Base-by-base conservation (phyloP, 2,113 vertebrate genomes). In the Podarcis muralis region DNA sequence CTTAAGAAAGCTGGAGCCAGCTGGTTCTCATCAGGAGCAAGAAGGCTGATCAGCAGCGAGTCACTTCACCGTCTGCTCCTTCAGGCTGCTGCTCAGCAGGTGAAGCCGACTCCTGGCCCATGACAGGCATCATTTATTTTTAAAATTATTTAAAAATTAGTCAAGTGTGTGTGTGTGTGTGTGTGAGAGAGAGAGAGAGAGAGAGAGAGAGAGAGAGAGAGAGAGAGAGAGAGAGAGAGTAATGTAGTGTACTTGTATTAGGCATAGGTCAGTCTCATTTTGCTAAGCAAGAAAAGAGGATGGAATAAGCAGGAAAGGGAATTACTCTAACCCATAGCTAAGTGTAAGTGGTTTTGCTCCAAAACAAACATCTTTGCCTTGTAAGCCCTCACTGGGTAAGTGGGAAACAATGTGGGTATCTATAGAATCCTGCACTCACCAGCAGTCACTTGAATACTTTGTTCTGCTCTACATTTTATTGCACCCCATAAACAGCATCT, bases 381-480 rank as follows among this genome's bases (percentile, higher is more conserved):
- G 85, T 86, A 53, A 78, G 62, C 25, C 13, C 59, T 78, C 43
- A 78, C 27, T 1, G 37, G 37, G 27, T 85, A 40, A 76, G 35
- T 77, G 84, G 84, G 3, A 9, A n/a, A 68, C 57, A 83, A 82
- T 15, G 62, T 1, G 81, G 9, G 68, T 87, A n/a, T 69, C 87
- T 87, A 85, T 0, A 0, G 2, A 25, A 0, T 48, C 27, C 27
- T 1, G 85, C 80, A 84, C 32, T 59, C 79, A 88, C 35, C 6
- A 35, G 20, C 48, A 72, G 68, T 84, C 68, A 85, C 30, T 83
- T 83, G 69, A 48, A 85, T 27, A 87, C 20, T 1, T 2, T 89
- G 71, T 57, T 85, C 75, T 89, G 25, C 40, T 83, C 57, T 53
- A 48, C 76, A 25, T 4, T 89, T 89, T 91, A 81, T 40, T 82